Evolutionary conservation across 2,797 vertebrate species (phyloP).

Genomic region (Microctenopoma steveboyesi): DNA sequence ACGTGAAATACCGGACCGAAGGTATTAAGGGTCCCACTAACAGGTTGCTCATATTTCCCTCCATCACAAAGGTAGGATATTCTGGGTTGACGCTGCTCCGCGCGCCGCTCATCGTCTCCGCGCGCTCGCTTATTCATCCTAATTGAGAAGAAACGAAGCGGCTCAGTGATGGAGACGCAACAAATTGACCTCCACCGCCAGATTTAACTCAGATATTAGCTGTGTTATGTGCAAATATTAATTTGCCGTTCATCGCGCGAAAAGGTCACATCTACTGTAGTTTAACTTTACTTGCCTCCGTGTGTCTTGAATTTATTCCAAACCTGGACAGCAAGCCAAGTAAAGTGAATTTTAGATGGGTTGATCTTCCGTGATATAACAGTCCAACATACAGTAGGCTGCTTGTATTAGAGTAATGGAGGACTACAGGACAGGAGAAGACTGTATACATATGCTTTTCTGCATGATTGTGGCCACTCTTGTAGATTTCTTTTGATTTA

Average conservation of each 20-base stretch:
- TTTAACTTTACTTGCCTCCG: constrained; percentile 17
- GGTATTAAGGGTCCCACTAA: constrained; percentile 35
- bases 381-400: not conserved
- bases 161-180: constrained; percentile 36
- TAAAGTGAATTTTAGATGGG: constrained; percentile 9
- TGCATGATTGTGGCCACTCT: not conserved
- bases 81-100: not conserved
- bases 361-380: not conserved
- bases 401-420: not conserved
- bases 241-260: not conserved
- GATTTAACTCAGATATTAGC: not conserved
- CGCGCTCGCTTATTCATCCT: constrained; percentile 28
- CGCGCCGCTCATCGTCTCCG: constrained; percentile 23
- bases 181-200: constrained; percentile 40
- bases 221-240: constrained; percentile 1
- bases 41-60: constrained; percentile 48
- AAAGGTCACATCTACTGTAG: not conserved
- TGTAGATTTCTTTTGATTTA: not conserved
- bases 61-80: constrained; percentile 53
- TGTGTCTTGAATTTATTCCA: not conserved
- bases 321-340: not conserved
- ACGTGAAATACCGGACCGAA: not conserved
- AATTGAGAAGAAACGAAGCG: constrained; percentile 35
- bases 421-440: not conserved
- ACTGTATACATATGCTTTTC: not conserved